Evolutionary conservation across 2,888 invertebrate genomes (phyloP).

Genomic region (Hedychridium roseum): DNA sequence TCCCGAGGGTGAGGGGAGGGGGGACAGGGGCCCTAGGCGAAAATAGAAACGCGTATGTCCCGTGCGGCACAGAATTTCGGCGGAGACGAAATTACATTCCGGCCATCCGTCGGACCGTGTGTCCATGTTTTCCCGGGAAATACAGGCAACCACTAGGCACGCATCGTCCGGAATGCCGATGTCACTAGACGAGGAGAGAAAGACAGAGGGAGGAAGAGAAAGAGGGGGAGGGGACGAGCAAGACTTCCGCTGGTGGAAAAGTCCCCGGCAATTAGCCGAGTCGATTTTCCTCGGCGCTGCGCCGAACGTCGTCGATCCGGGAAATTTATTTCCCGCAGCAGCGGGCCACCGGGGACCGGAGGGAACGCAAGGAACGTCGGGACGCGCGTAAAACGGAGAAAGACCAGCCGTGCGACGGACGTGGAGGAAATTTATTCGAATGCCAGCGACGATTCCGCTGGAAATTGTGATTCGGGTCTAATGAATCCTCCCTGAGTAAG

Average conservation of each 20-base stretch:
- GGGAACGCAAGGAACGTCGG: slow-evolving; percentile 5
- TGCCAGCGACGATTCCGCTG: slow-evolving; percentile 31
- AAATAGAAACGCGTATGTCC: no score
- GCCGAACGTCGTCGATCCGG: slow-evolving; percentile 35
- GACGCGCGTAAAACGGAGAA: neutral
- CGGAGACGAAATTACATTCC: slow-evolving; percentile 62
- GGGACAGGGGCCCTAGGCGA: no score
- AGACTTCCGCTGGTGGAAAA: slow-evolving; percentile 36
- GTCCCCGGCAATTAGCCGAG: slow-evolving; percentile 37
- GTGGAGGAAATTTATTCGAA: slow-evolving; percentile 41
- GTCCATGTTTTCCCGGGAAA: slow-evolving; percentile 17
- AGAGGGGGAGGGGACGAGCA: slow-evolving; percentile 22
- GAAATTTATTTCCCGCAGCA: slow-evolving; percentile 43
- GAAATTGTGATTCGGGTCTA: slow-evolving; percentile 33
- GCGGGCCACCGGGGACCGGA: slow-evolving; percentile 7
- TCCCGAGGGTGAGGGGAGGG: no score
- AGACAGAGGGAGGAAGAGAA: slow-evolving; percentile 8
- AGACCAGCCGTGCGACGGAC: neutral
- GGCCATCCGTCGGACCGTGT: slow-evolving; percentile 30
- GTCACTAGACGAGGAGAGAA: slow-evolving; percentile 32
- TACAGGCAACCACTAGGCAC: slow-evolving; percentile 27
- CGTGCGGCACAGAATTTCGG: slow-evolving; percentile 49
- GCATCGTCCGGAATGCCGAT: slow-evolving; percentile 27
- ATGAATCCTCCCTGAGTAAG: slow-evolving; percentile 23
- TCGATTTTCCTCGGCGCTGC: slow-evolving; percentile 39